phyloP scores from a whole-genome alignment of 2,797 vertebrate genomes.

The Pantherophis alleghaniensis region DNA sequence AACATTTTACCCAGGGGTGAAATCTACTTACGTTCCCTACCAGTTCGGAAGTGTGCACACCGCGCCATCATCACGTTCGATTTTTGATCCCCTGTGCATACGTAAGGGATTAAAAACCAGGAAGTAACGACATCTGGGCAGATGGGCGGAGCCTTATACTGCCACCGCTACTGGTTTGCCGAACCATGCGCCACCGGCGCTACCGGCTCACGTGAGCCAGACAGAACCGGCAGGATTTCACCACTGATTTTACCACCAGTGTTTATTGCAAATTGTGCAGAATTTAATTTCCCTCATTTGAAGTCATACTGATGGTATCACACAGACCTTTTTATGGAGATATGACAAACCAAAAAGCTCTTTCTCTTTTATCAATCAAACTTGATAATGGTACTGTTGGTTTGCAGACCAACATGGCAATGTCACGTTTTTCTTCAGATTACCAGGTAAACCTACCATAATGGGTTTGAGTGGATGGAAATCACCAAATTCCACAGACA shows the following conservation, averaged over 20 bases:
- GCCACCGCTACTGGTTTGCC: too few relatives aligned
- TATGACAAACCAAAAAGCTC: background rate
- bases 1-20: background rate
- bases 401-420: background rate
- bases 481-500: constrained; percentile 83
- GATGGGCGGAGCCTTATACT: too few relatives aligned
- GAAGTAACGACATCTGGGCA: too few relatives aligned
- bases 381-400: background rate
- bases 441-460: constrained; percentile 74
- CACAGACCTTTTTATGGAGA: background rate
- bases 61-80: too few relatives aligned
- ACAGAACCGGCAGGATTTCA: too few relatives aligned
- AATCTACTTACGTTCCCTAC: too few relatives aligned
- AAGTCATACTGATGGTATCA: background rate
- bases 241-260: background rate
- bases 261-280: background rate
- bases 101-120: too few relatives aligned
- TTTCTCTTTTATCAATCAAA: background rate
- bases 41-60: too few relatives aligned
- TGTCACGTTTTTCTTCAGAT: background rate
- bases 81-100: too few relatives aligned
- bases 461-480: constrained; percentile 94
- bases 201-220: rapidly evolving
- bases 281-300: background rate
- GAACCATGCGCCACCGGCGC: too few relatives aligned